Base-by-base conservation (phyloP, 2,797 vertebrate genomes). In the Sciurus carolinensis region DNA sequence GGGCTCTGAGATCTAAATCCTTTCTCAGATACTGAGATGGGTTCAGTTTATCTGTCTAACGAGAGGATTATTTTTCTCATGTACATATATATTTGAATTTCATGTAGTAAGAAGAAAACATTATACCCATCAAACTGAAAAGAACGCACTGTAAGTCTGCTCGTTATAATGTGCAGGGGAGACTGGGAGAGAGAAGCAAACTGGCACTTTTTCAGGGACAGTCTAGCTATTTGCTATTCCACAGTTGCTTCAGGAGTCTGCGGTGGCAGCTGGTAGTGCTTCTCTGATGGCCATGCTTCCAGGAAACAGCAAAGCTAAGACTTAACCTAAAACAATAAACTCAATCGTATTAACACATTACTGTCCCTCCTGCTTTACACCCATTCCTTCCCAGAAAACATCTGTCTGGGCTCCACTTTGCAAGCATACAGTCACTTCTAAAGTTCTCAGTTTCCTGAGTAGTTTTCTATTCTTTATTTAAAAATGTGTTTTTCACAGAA, bases 221-320 rank as follows among this genome's bases (percentile, higher is more conserved):
- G 82, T 95, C 93, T 83, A 96, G 95, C 94, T 98, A 87, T 96
- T 98, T 98, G 95, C 97, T 97, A 98, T 98, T 98, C 96, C 71
- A 90, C 94, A 95, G 87, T 97, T 97, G 97, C 94, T 97, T 90
- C 96, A 96, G 84, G 96, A 97, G 96, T 95, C 97, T 97, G 97
- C 18, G 5, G 84, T 97, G 87, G 97, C 97, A 98, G 97, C 97
- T 97, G 97, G 94, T 97, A 90, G 75, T n/a, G 87, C 94, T 84
- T 96, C 93, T 96, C 84, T 90, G 92, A 94, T 73, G 79, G 95
- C 91, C 93, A 52, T 20, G 96, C 96, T 96, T 98, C 96, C 97
- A 97, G 97, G 96, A 97, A 98, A 96, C 50, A 90, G 94, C 87
- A 90, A 76, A 95, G 73, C 93, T 93, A 79, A 95, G 77, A 96